phyloP scores from a whole-genome alignment of 2,113 vertebrate species.

The Crotalus helleri region DNA sequence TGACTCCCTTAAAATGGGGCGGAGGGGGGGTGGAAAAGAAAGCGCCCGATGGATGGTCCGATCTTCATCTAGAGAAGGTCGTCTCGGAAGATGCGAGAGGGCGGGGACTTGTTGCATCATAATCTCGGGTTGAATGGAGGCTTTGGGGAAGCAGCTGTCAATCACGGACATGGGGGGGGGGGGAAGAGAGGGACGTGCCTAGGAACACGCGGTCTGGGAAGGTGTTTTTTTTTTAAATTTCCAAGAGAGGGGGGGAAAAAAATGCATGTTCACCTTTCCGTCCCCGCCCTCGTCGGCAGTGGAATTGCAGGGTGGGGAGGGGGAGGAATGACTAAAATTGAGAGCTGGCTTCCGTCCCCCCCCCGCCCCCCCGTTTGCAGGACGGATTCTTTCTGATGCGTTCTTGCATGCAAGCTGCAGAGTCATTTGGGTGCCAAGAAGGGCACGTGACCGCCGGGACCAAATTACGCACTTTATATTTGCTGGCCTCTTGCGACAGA shows the following conservation, averaged over 20 bases:
- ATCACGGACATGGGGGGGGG: background rate
- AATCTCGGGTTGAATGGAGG: background rate
- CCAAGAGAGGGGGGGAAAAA: too few relatives aligned
- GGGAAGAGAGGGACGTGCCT: background rate
- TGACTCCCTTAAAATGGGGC: background rate
- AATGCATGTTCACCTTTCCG: background rate
- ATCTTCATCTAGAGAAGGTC: too few relatives aligned
- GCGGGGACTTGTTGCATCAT: background rate
- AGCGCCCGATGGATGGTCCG: too few relatives aligned
- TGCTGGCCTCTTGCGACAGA: background rate
- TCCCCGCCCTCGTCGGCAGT: accelerated
- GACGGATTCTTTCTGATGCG: background rate
- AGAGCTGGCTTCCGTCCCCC: background rate
- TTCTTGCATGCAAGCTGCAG: background rate
- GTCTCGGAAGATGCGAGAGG: background rate
- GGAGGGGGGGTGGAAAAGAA: too few relatives aligned
- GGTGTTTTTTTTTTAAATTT: too few relatives aligned
- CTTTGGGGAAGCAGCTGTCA: background rate
- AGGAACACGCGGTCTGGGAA: background rate
- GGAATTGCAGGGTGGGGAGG: background rate
- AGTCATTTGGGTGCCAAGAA: background rate
- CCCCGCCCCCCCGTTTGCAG: too few relatives aligned
- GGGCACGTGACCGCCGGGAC: background rate
- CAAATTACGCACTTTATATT: background rate
- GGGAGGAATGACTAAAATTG: background rate